Base-by-base conservation (phyloP, 2,113 vertebrate species). In the Muntiacus reevesi region DNA sequence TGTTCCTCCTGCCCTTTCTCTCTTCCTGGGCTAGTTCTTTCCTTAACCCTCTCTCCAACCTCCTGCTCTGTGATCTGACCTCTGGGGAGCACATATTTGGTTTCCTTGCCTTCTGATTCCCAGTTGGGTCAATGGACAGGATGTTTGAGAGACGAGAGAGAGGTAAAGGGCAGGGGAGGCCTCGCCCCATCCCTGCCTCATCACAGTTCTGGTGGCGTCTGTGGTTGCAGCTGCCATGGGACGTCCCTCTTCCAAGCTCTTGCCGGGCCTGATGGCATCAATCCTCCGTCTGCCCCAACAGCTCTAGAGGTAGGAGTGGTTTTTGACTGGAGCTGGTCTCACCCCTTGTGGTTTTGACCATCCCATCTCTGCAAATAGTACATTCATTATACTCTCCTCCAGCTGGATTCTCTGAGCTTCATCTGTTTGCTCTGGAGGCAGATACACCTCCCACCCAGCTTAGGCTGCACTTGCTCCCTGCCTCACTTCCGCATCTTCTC, bases 261-360 rank as follows among this genome's bases (percentile, higher is more conserved):
- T 60, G 33, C 40, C 4, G 33, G 91, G 33, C 64, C 33, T 15
- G 40, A 19, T 13, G 21, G 28, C 76, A 19, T 30, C 36, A 8
- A 6, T 9, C 28, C 19, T n/a, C 43, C 17, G 0, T 59, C 5
- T 0, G 43, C 17, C 19, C 12, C 14, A 3, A 27, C 36, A 45
- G n/a, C 36, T n/a, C 6, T 5, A 78, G 45, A n/a, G 19, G 10
- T 6, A 2, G 40, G 40, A 23, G 28, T 1, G 52, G 40, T 2
- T 28, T 59, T 28, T 12, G 3, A 36, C 64, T 17, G 33, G 7
- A 2, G 23, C 43, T 60, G 6, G 43, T 30, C 54, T 45, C 7
- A 5, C 25, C 16, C 17, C 9, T 40, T 40, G 62, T 43, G 17
- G 27, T 33, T 74, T 74, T 43, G 25, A 45, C 36, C 67, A 9